Evolutionary conservation across 1,140 invertebrate genomes (phyloP), one percentile per base, ranked within the genome.

Genomic region (Babylonia areolata): DNA sequence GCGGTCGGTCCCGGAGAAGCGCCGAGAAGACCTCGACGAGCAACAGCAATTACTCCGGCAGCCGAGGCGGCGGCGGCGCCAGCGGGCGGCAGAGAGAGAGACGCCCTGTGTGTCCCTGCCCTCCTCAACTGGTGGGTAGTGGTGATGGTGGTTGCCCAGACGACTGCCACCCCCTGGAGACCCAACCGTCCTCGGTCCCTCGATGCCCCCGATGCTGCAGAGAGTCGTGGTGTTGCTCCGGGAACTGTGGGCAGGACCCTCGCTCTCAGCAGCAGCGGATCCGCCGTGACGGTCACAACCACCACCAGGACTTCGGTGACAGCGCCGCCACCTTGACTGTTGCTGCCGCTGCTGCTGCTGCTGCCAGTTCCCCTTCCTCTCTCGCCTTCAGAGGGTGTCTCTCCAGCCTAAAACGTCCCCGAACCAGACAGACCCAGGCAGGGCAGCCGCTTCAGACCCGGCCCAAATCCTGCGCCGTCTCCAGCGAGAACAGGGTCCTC

Each of bases 101-200:
- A 86, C 84, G 89, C 9, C 92, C 90, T 51, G 90, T 90, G 40
- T 69, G 85, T 31, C 86, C 84, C 31, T 93, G 93, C 86, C 85
- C 93, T 40, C 46, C n/a, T n/a, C n/a, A n/a, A n/a, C n/a, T n/a
- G n/a, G n/a, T n/a, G n/a, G n/a, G 46, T 51, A 20, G 46, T 20
- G 46, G 20, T 11, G 92, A 93, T 84, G 86, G 88, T 3, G 89
- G 90, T 0, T 93, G 92, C 81, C 86, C 90, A 54, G 92, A 92
- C 17, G 91, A 93, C 89, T 93, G 93, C 86, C 91, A 93, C 89
- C 92, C 92, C 86, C 91, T 92, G 3, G 90, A 90, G 46, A 93
- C 93, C 84, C 64, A 84, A 54, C 83, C 88, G 84, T 85, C 87
- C 86, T 9, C 31, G 3, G 85, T 86, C 51, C 80, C 87, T 69